Evolutionary conservation across 2,888 invertebrate species (phyloP).

Genomic region (Hetaerina titia): DNA sequence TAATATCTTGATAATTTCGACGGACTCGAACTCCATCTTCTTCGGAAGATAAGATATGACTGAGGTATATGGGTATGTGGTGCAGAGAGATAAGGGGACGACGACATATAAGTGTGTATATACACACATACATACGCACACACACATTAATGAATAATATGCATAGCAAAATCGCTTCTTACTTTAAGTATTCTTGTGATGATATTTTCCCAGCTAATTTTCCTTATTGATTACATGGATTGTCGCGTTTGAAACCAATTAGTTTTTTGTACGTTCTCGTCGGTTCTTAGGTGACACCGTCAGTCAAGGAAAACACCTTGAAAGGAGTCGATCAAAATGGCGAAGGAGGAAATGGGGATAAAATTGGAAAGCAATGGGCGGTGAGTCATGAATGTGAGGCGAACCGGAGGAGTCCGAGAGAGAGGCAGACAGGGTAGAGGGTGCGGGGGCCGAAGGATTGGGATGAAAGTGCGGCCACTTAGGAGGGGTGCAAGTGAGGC

Average conservation of each 20-base stretch:
- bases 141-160: background rate
- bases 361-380: background rate
- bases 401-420: background rate
- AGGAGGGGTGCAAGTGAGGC: constrained; percentile 7
- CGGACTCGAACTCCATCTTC: too few relatives aligned
- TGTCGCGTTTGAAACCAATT: too few relatives aligned
- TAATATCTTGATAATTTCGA: too few relatives aligned
- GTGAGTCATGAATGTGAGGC: background rate
- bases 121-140: background rate
- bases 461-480: background rate
- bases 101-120: too few relatives aligned
- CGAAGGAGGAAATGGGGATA: background rate
- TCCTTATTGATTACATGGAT: too few relatives aligned
- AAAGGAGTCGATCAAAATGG: background rate
- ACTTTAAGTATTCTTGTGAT: too few relatives aligned
- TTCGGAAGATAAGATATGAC: too few relatives aligned
- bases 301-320: background rate
- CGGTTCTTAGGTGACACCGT: background rate
- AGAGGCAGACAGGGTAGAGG: background rate
- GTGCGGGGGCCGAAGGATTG: background rate
- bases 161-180: background rate
- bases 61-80: too few relatives aligned
- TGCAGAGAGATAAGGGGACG: too few relatives aligned
- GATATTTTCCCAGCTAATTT: too few relatives aligned
- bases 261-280: too few relatives aligned